phyloP scores from a whole-genome alignment of 2,797 vertebrate species.

The Myotis vivesi region DNA sequence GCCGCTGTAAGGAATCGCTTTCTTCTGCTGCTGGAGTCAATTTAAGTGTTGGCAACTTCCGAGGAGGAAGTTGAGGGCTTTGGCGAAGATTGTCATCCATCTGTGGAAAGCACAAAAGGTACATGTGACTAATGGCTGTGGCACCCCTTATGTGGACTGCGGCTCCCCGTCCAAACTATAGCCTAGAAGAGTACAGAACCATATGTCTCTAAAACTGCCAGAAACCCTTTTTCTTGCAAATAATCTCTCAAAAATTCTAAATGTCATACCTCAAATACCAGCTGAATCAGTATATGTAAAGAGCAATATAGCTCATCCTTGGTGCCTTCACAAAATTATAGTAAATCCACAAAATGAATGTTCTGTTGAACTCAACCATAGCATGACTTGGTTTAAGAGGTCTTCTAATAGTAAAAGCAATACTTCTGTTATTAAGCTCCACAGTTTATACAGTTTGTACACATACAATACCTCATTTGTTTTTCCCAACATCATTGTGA shows the following conservation, averaged over 20 bases:
- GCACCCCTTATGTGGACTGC: not conserved
- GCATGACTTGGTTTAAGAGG: slow-evolving; percentile 15
- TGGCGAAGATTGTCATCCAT: slow-evolving; percentile 99
- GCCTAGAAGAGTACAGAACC: not conserved
- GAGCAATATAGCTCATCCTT: not conserved
- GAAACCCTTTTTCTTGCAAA: slow-evolving; percentile 14
- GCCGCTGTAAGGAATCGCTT: slow-evolving; percentile 83
- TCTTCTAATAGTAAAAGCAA: not conserved
- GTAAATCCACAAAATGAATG: not conserved
- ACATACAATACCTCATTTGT: not conserved
- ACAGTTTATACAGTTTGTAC: not conserved
- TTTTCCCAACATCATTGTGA: not conserved
- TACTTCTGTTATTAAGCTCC: not conserved
- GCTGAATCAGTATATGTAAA: slow-evolving; percentile 33
- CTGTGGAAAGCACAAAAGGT: slow-evolving; percentile 85
- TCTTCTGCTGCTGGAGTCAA: slow-evolving; percentile 85
- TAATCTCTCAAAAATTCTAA: slow-evolving; percentile 26
- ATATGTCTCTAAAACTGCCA: not conserved
- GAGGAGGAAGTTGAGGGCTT: slow-evolving; percentile 95
- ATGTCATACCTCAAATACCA: slow-evolving; percentile 53
- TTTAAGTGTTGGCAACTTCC: slow-evolving; percentile 89
- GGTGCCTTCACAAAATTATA: not conserved
- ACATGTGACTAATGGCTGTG: slow-evolving; percentile 66
- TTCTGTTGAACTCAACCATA: not conserved
- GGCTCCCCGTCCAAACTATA: not conserved